Percentiles rank a stretch among this genome's conserved stretches.
These are phyloP conservation scores for Menidia beryllina DNA, from an alignment of 2,113 vertebrate genomes.

Conservation along the genomic window DNA sequence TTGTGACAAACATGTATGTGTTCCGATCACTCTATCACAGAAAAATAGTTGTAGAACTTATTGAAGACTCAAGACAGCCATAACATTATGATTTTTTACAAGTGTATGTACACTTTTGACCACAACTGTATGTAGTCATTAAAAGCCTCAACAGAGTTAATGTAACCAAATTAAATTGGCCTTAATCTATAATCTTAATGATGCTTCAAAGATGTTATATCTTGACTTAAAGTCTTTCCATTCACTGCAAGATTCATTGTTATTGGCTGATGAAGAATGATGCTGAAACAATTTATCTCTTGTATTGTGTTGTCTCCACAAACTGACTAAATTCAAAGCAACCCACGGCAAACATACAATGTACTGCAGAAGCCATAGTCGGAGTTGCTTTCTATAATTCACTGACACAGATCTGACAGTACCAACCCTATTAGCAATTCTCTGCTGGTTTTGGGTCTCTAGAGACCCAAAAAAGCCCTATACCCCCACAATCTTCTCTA, in stretches of 20 bases:
- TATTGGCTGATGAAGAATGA: not conserved
- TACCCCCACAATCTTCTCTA: constrained; percentile 7
- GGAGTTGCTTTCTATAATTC: constrained; percentile 44
- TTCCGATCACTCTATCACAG: too few species aligned
- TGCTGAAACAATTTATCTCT: constrained; percentile 7
- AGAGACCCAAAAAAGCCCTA: constrained; percentile 23
- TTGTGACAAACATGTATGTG: too few species aligned
- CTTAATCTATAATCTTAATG: too few species aligned
- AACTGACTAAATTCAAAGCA: constrained; percentile 16
- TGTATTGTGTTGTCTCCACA: not conserved
- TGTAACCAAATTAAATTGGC: too few species aligned
- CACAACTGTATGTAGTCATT: too few species aligned
- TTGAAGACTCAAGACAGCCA: too few species aligned
- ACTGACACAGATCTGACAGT: constrained; percentile 50
- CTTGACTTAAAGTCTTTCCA: not conserved
- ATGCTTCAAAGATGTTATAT: too few species aligned
- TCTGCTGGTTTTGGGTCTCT: constrained; percentile 52
- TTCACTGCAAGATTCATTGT: not conserved
- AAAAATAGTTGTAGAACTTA: too few species aligned
- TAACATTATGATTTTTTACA: too few species aligned
- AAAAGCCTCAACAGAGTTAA: too few species aligned
- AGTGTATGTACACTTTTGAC: too few species aligned
- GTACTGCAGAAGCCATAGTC: constrained; percentile 21
- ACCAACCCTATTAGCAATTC: constrained; percentile 64
- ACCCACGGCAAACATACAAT: constrained; percentile 1